Evolutionary conservation across 2,888 invertebrate species (phyloP).

Genomic region (Ormyrus rosae): DNA sequence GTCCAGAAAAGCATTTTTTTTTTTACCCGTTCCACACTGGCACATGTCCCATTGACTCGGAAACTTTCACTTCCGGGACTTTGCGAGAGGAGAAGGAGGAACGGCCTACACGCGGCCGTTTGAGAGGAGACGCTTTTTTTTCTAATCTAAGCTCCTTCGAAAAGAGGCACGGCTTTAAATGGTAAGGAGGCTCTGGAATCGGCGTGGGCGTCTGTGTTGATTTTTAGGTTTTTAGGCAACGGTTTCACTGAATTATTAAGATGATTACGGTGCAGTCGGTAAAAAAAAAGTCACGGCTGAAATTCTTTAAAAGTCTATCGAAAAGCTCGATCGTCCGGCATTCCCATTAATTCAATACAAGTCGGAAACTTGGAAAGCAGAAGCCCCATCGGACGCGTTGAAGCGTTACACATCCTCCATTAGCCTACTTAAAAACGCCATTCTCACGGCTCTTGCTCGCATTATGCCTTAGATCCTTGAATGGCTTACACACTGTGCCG

Average conservation of each 20-base stretch:
- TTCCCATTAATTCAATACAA: not conserved
- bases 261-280: too few relatives aligned
- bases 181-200: too few relatives aligned
- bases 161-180: too few relatives aligned
- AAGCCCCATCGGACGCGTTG: not conserved
- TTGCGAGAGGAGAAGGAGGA: not conserved
- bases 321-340: too few relatives aligned
- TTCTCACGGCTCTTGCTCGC: constrained; percentile 40
- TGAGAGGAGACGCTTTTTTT: too few relatives aligned
- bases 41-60: constrained; percentile 31
- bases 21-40: not conserved
- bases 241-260: too few relatives aligned
- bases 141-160: too few relatives aligned
- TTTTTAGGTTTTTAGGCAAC: too few relatives aligned
- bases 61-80: constrained; percentile 58
- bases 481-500: constrained; percentile 19
- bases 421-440: constrained; percentile 54
- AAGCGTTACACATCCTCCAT: constrained; percentile 46
- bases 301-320: too few relatives aligned
- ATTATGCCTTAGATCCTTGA: constrained; percentile 44
- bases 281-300: too few relatives aligned
- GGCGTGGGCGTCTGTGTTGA: too few relatives aligned
- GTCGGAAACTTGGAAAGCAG: not conserved
- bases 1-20: constrained; percentile 43
- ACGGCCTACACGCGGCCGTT: too few relatives aligned